Conservation (phyloP, 1,140 invertebrate genomes). For the Drosophila parabipectinata region DNA sequence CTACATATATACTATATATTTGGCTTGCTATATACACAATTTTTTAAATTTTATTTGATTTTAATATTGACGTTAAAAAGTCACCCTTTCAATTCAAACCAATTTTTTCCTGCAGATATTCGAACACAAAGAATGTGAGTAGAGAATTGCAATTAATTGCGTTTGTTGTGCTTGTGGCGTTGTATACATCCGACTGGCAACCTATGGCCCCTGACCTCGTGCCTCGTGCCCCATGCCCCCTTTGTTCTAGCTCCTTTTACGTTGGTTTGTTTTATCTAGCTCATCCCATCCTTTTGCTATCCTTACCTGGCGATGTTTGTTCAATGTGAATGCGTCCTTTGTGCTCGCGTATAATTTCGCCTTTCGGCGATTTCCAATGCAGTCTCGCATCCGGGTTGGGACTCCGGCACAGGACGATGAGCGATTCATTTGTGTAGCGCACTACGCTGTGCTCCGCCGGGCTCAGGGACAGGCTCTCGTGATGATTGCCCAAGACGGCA, state of each 20-base stretch:
- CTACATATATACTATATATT: too few relatives aligned
- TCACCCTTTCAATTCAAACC: background rate
- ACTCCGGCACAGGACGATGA: constrained; percentile 83
- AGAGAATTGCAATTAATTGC: constrained; percentile 73
- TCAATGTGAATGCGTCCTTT: constrained; percentile 84
- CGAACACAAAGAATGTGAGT: constrained; percentile 22
- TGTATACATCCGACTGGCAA: constrained; percentile 8
- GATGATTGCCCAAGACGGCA: constrained; percentile 64
- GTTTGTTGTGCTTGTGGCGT: constrained; percentile 63
- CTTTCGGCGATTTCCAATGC: constrained; percentile 83
- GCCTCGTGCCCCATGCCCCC: background rate
- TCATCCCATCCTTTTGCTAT: constrained; percentile 9
- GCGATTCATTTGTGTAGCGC: constrained; percentile 83
- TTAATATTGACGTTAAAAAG: background rate
- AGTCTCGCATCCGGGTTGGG: constrained; percentile 65
- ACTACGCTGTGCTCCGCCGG: constrained; percentile 79
- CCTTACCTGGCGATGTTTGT: constrained; percentile 61
- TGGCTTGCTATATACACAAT: too few relatives aligned
- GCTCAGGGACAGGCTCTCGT: constrained; percentile 68
- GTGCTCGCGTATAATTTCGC: constrained; percentile 75
- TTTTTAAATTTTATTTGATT: too few relatives aligned
- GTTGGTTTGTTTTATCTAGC: constrained; percentile 19
- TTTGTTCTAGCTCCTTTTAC: background rate
- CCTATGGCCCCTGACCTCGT: background rate
- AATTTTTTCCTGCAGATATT: background rate